These are phyloP conservation scores for Macrotis lagotis DNA, from an alignment of 2,113 vertebrate species.

Conservation along the genomic window DNA sequence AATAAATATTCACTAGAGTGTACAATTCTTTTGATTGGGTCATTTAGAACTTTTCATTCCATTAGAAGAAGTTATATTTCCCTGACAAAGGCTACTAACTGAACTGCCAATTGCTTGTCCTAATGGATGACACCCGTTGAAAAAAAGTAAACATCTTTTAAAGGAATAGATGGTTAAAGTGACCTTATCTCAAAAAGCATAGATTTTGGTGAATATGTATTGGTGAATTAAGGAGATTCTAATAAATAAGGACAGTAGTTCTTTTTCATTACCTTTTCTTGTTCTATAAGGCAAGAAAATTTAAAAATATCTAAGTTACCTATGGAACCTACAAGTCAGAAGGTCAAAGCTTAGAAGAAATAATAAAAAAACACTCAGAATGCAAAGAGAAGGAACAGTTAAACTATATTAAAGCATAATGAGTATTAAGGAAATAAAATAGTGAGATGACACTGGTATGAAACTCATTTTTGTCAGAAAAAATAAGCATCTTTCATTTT, in stretches of 20 bases:
- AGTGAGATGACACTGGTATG: not conserved
- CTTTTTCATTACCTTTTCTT: slow-evolving; percentile 67
- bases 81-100: slow-evolving; percentile 73
- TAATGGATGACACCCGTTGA: slow-evolving; percentile 73
- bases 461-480: not conserved
- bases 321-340: slow-evolving; percentile 59
- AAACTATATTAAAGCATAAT: slow-evolving; percentile 1
- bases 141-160: slow-evolving; percentile 80
- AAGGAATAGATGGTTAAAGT: slow-evolving; percentile 69
- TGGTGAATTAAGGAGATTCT: slow-evolving; percentile 62
- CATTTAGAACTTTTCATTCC: slow-evolving; percentile 72
- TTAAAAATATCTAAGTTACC: slow-evolving; percentile 61
- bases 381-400: not conserved
- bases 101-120: slow-evolving; percentile 70
- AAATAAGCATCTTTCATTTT: not conserved
- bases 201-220: slow-evolving; percentile 71
- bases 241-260: slow-evolving; percentile 64
- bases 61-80: slow-evolving; percentile 74
- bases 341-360: slow-evolving; percentile 31
- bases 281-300: slow-evolving; percentile 35
- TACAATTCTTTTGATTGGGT: slow-evolving; percentile 62
- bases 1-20: slow-evolving; percentile 68
- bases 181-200: slow-evolving; percentile 59
- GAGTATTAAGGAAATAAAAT: not conserved
- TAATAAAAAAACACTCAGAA: slow-evolving; percentile 44